Percentiles rank a stretch among this genome's conserved stretches.
Evolutionary conservation across 2,113 vertebrate genomes (phyloP).

Genomic region (Nicator chloris): DNA sequence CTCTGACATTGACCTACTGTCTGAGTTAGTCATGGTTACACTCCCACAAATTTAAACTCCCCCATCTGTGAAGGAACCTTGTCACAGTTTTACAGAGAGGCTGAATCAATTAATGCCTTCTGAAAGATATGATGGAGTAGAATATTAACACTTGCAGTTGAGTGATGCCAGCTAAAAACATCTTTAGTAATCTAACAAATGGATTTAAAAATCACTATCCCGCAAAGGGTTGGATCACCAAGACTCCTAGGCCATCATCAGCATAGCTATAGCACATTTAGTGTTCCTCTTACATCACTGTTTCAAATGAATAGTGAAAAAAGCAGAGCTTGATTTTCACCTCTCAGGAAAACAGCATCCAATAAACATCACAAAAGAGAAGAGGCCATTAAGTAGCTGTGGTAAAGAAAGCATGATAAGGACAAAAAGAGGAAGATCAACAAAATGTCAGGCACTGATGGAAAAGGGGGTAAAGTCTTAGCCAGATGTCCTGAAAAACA

Average conservation of each 20-base stretch:
- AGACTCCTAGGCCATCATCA: neutral
- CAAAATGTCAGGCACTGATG: neutral
- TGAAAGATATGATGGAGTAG: neutral
- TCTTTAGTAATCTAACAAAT: neutral
- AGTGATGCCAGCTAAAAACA: conserved; percentile 14
- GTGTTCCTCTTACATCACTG: neutral
- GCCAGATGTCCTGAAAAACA: neutral
- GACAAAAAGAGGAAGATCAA: neutral
- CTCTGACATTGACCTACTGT: conserved; percentile 41
- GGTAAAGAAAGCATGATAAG: neutral
- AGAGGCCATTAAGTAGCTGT: neutral
- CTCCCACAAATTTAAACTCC: conserved; percentile 40
- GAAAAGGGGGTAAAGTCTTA: neutral
- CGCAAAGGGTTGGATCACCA: neutral
- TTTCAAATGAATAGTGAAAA: neutral
- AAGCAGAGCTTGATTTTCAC: neutral
- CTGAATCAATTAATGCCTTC: conserved; percentile 49
- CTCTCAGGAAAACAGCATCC: neutral
- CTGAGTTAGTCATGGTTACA: conserved; percentile 42
- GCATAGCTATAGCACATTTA: neutral
- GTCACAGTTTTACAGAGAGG: conserved; percentile 14
- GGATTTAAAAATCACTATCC: neutral
- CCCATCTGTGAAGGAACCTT: conserved; percentile 43
- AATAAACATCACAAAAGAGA: neutral
- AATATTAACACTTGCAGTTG: conserved; percentile 25